Evolutionary conservation across 2,113 vertebrate genomes (phyloP), one percentile per base, ranked within the genome.

Genomic region (Actenoides lindsayi): DNA sequence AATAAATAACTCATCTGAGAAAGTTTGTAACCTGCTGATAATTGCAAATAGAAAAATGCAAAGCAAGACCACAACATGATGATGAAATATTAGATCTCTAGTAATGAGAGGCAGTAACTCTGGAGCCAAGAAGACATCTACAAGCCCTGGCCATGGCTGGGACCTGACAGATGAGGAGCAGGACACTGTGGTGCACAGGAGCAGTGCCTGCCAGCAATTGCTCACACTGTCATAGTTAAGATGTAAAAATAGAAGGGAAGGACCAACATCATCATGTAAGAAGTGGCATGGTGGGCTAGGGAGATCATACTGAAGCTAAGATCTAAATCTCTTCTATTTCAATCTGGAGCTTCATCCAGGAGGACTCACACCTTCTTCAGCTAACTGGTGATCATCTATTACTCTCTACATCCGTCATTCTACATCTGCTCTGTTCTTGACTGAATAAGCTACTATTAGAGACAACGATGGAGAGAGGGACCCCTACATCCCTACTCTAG

Each of bases 131-230:
- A 41, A 10, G 21, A 6, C 9, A 27, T 48, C 68, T 67, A 44
- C 41, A 18, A 85, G 31, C 44, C 35, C 35, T 35, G 44, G 28
- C 24, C 7, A 2, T 0, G 1, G 16, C 42, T 71, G 37, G 25
- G 50, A 53, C 39, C 21, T 64, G 25, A 30, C 12, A 3, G 64
- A 35, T 2, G 18, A 57, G 74, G 28, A 59, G 46, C 5, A 42
- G 79, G 44, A 79, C 42, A 68, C 15, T 0, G 2, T 51, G 14
- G 27, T 53, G 33, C 25, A 54, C 4, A n/a, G 54, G 51, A 50
- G 33, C 37, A 51, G 21, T 17, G 33, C 5, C 35, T 42, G 69
- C 57, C 23, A 6, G 8, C 1, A 0, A 24, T 23, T 4, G 3
- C 33, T 81, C 42, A 35, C 46, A 10, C 9, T 24, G 5, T 12